Percentiles rank a stretch among this genome's conserved stretches.
phyloP scores from a whole-genome alignment of 2,797 vertebrate genomes.

The Coregonus suidteri region DNA sequence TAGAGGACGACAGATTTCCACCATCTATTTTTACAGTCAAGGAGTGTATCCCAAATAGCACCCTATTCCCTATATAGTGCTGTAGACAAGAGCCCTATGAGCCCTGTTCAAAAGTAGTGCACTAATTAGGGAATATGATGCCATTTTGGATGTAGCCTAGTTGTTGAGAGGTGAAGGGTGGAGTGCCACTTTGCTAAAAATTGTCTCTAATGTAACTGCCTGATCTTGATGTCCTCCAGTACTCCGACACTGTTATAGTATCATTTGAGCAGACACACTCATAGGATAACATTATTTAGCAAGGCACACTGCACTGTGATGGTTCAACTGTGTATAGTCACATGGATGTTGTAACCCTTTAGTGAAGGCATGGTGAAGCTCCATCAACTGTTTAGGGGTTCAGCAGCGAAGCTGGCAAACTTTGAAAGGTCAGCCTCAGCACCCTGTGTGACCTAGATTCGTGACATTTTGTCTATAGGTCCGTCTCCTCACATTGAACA shows the following conservation, averaged over 20 bases:
- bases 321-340: neutral
- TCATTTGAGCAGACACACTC: neutral
- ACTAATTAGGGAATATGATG: neutral
- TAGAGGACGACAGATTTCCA: neutral
- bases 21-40: neutral
- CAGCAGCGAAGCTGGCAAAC: no score
- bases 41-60: neutral
- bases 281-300: neutral
- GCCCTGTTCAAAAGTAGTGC: neutral
- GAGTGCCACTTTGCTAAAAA: conserved; percentile 1
- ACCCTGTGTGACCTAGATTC: no score
- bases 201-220: neutral
- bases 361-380: neutral
- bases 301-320: neutral
- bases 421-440: no score
- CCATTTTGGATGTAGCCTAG: neutral
- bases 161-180: neutral
- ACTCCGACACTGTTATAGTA: neutral
- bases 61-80: neutral
- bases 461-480: no score
- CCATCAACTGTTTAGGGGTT: neutral
- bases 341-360: neutral
- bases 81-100: neutral
- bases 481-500: no score
- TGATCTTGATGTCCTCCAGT: neutral